Conservation (phyloP, 2,113 vertebrate species). For the Cariama cristata region DNA sequence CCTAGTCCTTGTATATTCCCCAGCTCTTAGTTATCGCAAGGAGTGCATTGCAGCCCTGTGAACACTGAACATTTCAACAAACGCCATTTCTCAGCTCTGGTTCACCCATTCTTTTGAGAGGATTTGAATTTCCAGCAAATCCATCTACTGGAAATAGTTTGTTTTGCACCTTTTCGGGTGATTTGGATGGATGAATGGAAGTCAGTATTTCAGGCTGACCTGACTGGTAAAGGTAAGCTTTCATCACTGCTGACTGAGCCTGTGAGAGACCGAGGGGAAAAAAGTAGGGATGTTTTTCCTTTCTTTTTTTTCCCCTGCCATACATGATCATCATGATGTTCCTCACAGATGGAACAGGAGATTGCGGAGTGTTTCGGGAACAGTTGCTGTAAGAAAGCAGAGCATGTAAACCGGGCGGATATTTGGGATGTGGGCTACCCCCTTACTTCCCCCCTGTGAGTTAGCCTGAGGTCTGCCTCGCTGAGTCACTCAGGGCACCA, state of each 20-base stretch:
- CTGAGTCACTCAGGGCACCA: background rate
- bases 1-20: background rate
- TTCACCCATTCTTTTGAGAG: background rate
- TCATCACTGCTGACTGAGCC: background rate
- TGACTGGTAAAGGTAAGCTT: background rate
- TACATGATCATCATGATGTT: fast-evolving
- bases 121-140: slow-evolving; percentile 24
- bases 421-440: background rate
- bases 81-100: background rate
- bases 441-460: background rate
- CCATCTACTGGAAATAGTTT: background rate
- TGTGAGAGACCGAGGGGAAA: background rate
- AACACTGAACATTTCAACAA: background rate
- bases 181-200: background rate
- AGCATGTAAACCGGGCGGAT: background rate
- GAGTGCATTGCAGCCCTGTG: background rate
- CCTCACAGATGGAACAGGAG: background rate
- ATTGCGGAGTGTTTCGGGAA: background rate
- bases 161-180: background rate
- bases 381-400: background rate
- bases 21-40: background rate
- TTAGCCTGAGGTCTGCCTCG: background rate
- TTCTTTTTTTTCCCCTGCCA: fast-evolving
- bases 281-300: background rate
- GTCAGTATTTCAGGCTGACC: background rate